These are phyloP conservation scores for Acrobasis suavella DNA, from an alignment of 2,888 invertebrate genomes.

Conservation along the genomic window DNA sequence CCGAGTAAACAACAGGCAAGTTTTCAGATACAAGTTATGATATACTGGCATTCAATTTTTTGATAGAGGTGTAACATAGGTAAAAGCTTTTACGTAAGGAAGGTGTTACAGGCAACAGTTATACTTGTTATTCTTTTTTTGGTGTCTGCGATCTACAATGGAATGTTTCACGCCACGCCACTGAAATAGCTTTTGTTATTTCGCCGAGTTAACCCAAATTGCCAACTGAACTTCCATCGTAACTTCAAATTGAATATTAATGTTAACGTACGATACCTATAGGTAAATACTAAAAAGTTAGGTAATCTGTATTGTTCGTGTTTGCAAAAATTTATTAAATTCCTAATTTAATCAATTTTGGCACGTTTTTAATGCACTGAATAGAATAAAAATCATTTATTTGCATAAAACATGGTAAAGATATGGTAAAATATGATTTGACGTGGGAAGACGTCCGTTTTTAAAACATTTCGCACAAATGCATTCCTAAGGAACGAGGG, in stretches of 20 bases:
- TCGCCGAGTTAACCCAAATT: conserved; percentile 23
- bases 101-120: not conserved
- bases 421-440: too few relatives aligned
- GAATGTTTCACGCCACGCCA: conserved; percentile 27
- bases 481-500: too few relatives aligned
- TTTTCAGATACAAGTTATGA: too few relatives aligned
- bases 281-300: not conserved
- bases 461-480: too few relatives aligned
- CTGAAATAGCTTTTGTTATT: conserved; percentile 33
- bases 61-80: too few relatives aligned
- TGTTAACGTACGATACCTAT: not conserved
- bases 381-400: too few relatives aligned
- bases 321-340: too few relatives aligned
- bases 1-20: too few relatives aligned
- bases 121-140: not conserved
- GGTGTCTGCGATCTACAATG: conserved; percentile 31
- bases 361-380: not conserved
- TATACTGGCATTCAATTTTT: too few relatives aligned
- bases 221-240: conserved; percentile 22
- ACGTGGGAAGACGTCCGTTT: too few relatives aligned
- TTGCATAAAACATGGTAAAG: too few relatives aligned
- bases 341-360: not conserved
- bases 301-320: conserved; percentile 14
- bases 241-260: conserved; percentile 16
- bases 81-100: too few relatives aligned